Conservation (phyloP, 2,888 invertebrate genomes). For the Tortricodes alternella region DNA sequence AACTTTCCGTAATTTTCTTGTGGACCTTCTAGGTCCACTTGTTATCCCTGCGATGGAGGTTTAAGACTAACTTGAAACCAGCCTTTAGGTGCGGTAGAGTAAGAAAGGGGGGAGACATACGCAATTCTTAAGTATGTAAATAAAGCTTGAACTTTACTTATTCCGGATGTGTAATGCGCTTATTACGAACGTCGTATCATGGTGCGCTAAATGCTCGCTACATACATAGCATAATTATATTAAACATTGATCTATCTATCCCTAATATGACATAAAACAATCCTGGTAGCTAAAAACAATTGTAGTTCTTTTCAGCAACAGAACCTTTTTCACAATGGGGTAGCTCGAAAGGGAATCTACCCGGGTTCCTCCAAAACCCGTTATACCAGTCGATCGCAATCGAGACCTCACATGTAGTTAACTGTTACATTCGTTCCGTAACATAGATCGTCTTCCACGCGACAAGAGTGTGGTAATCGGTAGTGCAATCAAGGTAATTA, state of each 20-base stretch:
- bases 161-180: constrained; percentile 30
- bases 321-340: constrained; percentile 28
- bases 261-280: no score
- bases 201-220: no score
- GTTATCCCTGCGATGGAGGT: constrained; percentile 51
- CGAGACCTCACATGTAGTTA: constrained; percentile 41
- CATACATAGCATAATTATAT: no score
- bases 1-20: constrained; percentile 6
- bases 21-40: constrained; percentile 10
- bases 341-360: constrained; percentile 24
- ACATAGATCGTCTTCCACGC: constrained; percentile 60
- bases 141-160: constrained; percentile 64
- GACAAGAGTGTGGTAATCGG: constrained; percentile 48
- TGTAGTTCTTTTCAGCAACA: background rate
- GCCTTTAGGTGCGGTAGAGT: constrained; percentile 50
- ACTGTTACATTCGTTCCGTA: constrained; percentile 75
- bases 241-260: no score
- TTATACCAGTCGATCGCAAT: constrained; percentile 44
- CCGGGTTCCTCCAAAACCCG: constrained; percentile 29
- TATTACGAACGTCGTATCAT: constrained; percentile 4
- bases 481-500: constrained; percentile 35
- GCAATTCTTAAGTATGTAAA: constrained; percentile 77
- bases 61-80: constrained; percentile 61
- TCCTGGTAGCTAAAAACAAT: constrained; percentile 2
- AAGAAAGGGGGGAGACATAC: constrained; percentile 65